Conservation (phyloP, 2,888 invertebrate species). For the Meiosimyza platycephala region DNA sequence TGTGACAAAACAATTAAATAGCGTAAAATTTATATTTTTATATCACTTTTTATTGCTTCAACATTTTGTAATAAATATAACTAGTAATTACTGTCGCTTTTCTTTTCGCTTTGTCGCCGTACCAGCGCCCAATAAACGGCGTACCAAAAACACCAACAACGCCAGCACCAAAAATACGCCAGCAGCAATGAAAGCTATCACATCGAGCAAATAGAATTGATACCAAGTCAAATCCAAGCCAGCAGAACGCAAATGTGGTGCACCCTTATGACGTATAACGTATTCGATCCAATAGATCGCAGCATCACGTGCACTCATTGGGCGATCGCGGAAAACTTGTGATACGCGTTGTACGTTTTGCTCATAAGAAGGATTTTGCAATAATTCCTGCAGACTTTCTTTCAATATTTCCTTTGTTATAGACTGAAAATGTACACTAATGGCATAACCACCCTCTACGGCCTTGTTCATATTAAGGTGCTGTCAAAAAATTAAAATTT, state of each 20-base stretch:
- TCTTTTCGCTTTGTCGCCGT: too few relatives aligned
- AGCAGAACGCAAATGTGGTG: conserved; percentile 62
- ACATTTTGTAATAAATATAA: too few relatives aligned
- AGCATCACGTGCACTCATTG: conserved; percentile 58
- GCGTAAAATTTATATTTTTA: too few relatives aligned
- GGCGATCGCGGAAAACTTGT: conserved; percentile 64
- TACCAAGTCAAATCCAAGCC: conserved; percentile 64
- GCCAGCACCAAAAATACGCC: conserved; percentile 6
- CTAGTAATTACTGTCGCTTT: too few relatives aligned
- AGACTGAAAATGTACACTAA: conserved; percentile 60
- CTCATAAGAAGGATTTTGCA: conserved; percentile 62
- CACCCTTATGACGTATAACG: conserved; percentile 66
- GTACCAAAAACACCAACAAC: neutral
- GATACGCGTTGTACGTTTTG: conserved; percentile 61
- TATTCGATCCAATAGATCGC: conserved; percentile 69
- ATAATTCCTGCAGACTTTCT: conserved; percentile 61
- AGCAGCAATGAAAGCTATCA: conserved; percentile 51
- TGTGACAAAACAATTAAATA: too few relatives aligned
- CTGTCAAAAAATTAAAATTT: conserved; percentile 47
- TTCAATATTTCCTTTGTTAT: conserved; percentile 57
- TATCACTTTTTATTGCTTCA: too few relatives aligned
- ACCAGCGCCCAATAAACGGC: conserved; percentile 18
- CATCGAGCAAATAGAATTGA: conserved; percentile 65
- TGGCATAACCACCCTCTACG: conserved; percentile 61
- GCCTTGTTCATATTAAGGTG: conserved; percentile 64